These are phyloP conservation scores for Pollenia angustigena DNA, from an alignment of 2,888 invertebrate species.

Conservation along the genomic window DNA sequence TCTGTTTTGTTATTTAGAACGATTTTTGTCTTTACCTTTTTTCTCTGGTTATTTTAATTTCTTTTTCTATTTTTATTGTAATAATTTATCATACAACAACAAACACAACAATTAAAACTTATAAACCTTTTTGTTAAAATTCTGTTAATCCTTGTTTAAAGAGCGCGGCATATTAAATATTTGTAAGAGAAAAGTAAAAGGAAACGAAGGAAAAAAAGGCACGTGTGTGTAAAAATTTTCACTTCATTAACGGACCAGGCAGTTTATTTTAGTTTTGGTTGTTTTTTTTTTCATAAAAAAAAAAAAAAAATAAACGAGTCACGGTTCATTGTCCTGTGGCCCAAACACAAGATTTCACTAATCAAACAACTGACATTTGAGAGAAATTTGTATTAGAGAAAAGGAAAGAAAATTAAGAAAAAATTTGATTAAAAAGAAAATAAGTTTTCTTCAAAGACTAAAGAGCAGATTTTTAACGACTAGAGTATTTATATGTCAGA, in stretches of 20 bases:
- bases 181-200: not conserved
- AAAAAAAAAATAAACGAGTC: conserved; percentile 39
- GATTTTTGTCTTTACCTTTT: conserved; percentile 21
- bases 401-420: not conserved
- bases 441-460: too few relatives aligned
- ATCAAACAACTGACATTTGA: conserved; percentile 38
- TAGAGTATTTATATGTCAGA: too few relatives aligned
- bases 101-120: not conserved
- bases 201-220: conserved; percentile 21
- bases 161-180: not conserved
- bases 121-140: conserved; percentile 55
- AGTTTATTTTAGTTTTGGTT: conserved; percentile 47
- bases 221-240: conserved; percentile 57
- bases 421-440: not conserved
- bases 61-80: conserved; percentile 20
- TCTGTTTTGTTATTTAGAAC: conserved; percentile 23
- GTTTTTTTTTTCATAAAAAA: too few relatives aligned
- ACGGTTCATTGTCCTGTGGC: conserved; percentile 47
- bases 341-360: not conserved
- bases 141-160: conserved; percentile 48
- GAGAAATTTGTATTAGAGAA: not conserved
- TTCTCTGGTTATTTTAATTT: not conserved
- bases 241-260: conserved; percentile 38
- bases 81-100: conserved; percentile 28
- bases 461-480: too few relatives aligned